A percentile compares a stretch with the other conserved stretches of the same genome.
Conservation (phyloP, 2,888 invertebrate genomes). For the Falcaria lacertinaria region DNA sequence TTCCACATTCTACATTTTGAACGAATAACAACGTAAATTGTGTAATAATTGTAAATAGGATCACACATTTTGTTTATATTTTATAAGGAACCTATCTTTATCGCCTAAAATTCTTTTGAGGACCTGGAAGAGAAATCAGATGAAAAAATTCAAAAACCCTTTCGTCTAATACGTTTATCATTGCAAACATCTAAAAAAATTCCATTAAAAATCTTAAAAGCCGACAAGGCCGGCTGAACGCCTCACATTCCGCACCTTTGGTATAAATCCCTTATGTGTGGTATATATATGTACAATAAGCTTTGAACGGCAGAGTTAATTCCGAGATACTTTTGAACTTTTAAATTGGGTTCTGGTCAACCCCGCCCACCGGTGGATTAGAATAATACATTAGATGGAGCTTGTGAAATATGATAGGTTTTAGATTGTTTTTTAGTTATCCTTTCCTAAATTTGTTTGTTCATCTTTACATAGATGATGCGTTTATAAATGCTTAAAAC, state of each 20-base stretch:
- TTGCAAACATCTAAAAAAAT: slow-evolving; percentile 1
- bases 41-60: too few relatives aligned
- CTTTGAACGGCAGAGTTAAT: slow-evolving; percentile 3
- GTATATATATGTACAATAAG: slow-evolving; percentile 5
- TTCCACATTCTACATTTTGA: neutral
- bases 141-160: too few relatives aligned
- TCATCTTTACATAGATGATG: too few relatives aligned
- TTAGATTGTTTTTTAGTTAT: slow-evolving; percentile 1
- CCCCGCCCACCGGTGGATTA: slow-evolving; percentile 24
- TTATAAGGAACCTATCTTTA: too few relatives aligned
- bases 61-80: too few relatives aligned
- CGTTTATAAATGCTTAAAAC: too few relatives aligned
- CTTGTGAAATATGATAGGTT: neutral
- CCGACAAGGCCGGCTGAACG: slow-evolving; percentile 21
- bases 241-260: slow-evolving; percentile 16
- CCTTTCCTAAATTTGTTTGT: too few relatives aligned
- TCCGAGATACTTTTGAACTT: slow-evolving; percentile 7
- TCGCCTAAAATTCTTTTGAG: too few relatives aligned
- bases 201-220: slow-evolving; percentile 9
- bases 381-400: slow-evolving; percentile 16
- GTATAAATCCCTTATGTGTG: too few relatives aligned
- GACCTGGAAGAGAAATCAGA: too few relatives aligned
- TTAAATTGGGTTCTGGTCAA: slow-evolving; percentile 22
- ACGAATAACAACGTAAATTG: too few relatives aligned
- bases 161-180: too few relatives aligned